Base-by-base conservation (phyloP, 2,113 vertebrate species). In the Pseudorectes ferrugineus region DNA sequence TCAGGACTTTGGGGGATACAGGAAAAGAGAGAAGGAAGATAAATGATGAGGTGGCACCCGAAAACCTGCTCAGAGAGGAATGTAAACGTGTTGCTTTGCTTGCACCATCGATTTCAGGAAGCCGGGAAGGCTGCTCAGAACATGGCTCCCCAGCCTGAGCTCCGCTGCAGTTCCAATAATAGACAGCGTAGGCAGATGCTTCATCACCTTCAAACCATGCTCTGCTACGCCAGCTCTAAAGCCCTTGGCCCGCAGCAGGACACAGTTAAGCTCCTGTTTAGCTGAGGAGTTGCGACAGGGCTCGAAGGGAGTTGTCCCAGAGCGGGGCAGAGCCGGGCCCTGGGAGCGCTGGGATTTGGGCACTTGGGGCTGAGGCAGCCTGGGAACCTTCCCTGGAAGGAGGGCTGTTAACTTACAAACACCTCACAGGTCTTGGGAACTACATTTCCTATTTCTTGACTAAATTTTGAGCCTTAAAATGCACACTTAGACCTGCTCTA, bases 221-320 rank as follows among this genome's bases (percentile, higher is more conserved):
- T 49, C 58, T 18, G 7, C 75, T 25, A 1, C 73, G 94, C 75
- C 85, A 83, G 94, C 80, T 7, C 67, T n/a, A 86, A 88, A 90
- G 85, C 96, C 62, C 79, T 55, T 95, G 95, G 92, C 92, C 67
- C 1, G 0, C 2, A 1, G 58, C 20, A 58, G 59, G 72, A 93
- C 96, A 97, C 96, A 96, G 95, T 70, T 86, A 86, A 94, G 88
- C 94, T 95, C 94, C 94, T 92, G 58, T 49, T 94, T 17, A 93
- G 92, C 71, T 63, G 14, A 25, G 14, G 78, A 52, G 71, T 4
- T 80, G 63, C 4, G 28, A 6, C 42, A 70, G 72, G 42, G 51
- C 35, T 77, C 0, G 0, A 31, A 12, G 3, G 11, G 68, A 73
- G 55, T 3, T 58, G 91, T 95, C 67, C 79, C 91, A 26, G 43